Percentiles rank a stretch among this genome's conserved stretches.
phyloP scores from a whole-genome alignment of 2,797 vertebrate genomes.

The Diceros bicornis region DNA sequence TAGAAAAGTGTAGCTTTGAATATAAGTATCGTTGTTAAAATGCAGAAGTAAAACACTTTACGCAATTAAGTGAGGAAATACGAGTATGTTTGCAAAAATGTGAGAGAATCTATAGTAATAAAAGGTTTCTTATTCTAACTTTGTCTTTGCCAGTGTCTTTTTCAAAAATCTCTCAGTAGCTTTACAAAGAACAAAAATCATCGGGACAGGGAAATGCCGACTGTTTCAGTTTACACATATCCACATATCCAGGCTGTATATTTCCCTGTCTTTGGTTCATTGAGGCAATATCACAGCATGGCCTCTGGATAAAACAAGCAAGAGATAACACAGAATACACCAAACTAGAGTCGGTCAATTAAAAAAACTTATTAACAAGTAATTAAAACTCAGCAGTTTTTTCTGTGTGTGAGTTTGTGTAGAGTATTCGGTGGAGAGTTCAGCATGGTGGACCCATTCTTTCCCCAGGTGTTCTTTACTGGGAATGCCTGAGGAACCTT shows the following conservation, averaged over 20 bases:
- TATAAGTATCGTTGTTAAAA: constrained; percentile 2
- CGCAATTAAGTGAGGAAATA: neutral
- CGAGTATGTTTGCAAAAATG: neutral
- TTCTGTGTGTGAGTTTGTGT: constrained; percentile 51
- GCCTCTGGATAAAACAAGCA: constrained; percentile 61
- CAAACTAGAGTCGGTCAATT: constrained; percentile 83
- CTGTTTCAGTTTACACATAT: constrained; percentile 62
- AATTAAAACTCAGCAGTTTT: constrained; percentile 78
- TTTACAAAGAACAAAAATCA: constrained; percentile 69
- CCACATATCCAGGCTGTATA: neutral
- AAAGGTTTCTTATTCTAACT: constrained; percentile 38
- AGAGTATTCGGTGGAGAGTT: constrained; percentile 66
- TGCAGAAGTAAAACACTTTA: neutral
- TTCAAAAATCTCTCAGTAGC: neutral
- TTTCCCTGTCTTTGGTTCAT: constrained; percentile 80
- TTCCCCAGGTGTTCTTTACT: constrained; percentile 69
- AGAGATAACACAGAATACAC: constrained; percentile 79
- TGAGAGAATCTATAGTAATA: neutral
- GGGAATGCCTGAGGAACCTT: constrained; percentile 14
- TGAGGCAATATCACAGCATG: constrained; percentile 79
- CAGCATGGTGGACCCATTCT: constrained; percentile 61
- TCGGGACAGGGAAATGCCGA: constrained; percentile 61
- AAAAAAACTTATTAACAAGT: constrained; percentile 84
- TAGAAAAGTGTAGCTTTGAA: neutral
- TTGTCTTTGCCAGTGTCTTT: constrained; percentile 31